Base-by-base conservation (phyloP, 2,797 vertebrate genomes). In the Enteromius thamalakanensis region DNA sequence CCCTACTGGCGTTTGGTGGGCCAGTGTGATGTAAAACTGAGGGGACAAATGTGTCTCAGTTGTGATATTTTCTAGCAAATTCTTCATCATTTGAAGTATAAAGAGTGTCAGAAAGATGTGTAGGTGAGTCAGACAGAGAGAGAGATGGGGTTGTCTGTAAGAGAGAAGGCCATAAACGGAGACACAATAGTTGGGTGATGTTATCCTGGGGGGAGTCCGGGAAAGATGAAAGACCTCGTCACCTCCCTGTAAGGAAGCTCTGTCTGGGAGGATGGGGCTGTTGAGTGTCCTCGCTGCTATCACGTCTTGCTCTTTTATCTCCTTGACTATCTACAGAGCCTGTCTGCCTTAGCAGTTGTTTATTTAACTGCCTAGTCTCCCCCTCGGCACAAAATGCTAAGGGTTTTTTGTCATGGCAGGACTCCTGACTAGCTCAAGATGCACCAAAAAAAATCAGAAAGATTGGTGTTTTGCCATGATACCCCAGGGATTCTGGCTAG, bases 201-300 rank as follows among this genome's bases (percentile, higher is more conserved):
- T 65, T 74, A 9, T 8, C 83, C 67, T 17, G 3, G 81, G 79
- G 80, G 83, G 86, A 69, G 81, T 76, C 47, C 8, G 32, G 37
- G 19, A 42, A 60, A 89, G 92, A 93, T 93, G 88, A 94, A 94
- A 95, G 93, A 87, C 90, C 90, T 89, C 89, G 87, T 90, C 93
- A 93, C 93, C 91, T 93, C 91, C 88, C 86, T 60, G 89, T 90
- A 76, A 91, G 87, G 84, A 84, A 90, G 86, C 65, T 49, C 42
- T 81, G 79, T 60, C 40, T 3, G 42, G 83, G 76, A 82, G 85
- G 78, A 85, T 49, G 62, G 71, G 68, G 83, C 82, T 83, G 77
- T 80, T 87, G 81, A 84, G 80, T 19, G 26, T 85, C 85, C 81
- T 87, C 32, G 26, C 37, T 37, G 37, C 81, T 65, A 70, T 82